Evolutionary conservation across 1,140 invertebrate species (phyloP), one percentile per base, ranked within the genome.

Genomic region (Hyles euphorbiae): DNA sequence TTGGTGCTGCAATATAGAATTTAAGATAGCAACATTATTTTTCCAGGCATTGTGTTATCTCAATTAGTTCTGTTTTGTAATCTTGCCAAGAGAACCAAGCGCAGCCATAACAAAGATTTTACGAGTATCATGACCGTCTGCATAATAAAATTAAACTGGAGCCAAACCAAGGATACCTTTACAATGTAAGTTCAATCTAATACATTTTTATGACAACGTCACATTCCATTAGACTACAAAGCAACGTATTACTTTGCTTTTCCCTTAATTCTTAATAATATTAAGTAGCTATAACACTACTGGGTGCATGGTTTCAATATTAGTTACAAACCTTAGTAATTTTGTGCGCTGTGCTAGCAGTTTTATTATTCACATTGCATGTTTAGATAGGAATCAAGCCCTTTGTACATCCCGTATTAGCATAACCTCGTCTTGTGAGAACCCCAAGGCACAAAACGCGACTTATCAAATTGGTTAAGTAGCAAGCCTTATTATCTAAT

Each of bases 281-380:
- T 56, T 12, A 50, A 49, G 49, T 50, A 63, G 45, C 53, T 52
- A 46, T n/a, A 45, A 33, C 45, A 60, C 49, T 54, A 44, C 40
- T 10, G 49, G 68, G 66, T 66, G 70, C 61, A 68, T 76, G 73
- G 71, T 77, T 77, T 74, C 68, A 66, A 67, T 68, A 75, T 72
- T 67, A 71, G 65, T 75, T 61, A 66, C 61, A 52, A 52, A 8
- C 33, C 12, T 52, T 52, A 60, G 47, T 61, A 60, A 61, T 52
- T 64, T 63, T 68, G 61, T 57, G 58, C 48, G 44, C 40, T 34
- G 60, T 65, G 74, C 76, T 81, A 81, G 62, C 63, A 73, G 63
- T 60, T 56, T 66, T 60, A 53, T 64, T 62, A 55, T 65, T 50
- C 44, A 58, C 12, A 51, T 49, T 32, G 45, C 60, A 60, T 64